These are phyloP conservation scores for Panzeria rudis DNA, from an alignment of 2,888 invertebrate species.

Conservation along the genomic window DNA sequence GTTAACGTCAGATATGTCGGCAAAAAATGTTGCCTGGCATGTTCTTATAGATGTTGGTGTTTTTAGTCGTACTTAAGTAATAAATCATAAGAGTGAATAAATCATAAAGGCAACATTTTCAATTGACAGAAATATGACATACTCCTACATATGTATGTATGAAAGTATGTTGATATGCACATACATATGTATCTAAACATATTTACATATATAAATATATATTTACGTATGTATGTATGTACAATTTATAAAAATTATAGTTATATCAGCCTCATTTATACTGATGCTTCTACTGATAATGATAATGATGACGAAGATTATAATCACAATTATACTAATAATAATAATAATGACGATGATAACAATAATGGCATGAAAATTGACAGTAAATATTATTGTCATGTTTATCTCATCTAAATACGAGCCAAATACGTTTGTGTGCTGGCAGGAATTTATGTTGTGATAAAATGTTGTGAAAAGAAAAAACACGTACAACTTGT, in stretches of 20 bases:
- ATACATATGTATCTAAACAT: too few species aligned
- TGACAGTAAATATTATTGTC: slow-evolving; percentile 71
- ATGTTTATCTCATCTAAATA: slow-evolving; percentile 67
- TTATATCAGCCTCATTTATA: slow-evolving; percentile 43
- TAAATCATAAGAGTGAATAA: slow-evolving; percentile 81
- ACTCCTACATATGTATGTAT: slow-evolving; percentile 35
- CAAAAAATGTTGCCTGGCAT: too few species aligned
- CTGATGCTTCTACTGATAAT: slow-evolving; percentile 39
- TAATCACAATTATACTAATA: slow-evolving; percentile 72
- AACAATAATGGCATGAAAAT: slow-evolving; percentile 71
- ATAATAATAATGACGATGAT: slow-evolving; percentile 64
- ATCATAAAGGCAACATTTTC: slow-evolving; percentile 77
- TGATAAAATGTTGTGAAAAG: slow-evolving; percentile 30
- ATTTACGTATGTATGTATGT: too few species aligned
- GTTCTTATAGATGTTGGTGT: slow-evolving; percentile 26
- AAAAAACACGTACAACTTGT: slow-evolving; percentile 14
- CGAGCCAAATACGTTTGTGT: slow-evolving; percentile 38
- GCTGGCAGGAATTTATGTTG: slow-evolving; percentile 3
- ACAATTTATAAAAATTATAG: too few species aligned
- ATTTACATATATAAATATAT: too few species aligned
- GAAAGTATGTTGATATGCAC: too few species aligned
- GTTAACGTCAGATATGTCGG: too few species aligned
- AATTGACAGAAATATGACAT: slow-evolving; percentile 71
- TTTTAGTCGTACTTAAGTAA: slow-evolving; percentile 71
- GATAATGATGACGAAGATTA: slow-evolving; percentile 57